phyloP scores from a whole-genome alignment of 2,113 vertebrate species.

The Toxotes chatareus region DNA sequence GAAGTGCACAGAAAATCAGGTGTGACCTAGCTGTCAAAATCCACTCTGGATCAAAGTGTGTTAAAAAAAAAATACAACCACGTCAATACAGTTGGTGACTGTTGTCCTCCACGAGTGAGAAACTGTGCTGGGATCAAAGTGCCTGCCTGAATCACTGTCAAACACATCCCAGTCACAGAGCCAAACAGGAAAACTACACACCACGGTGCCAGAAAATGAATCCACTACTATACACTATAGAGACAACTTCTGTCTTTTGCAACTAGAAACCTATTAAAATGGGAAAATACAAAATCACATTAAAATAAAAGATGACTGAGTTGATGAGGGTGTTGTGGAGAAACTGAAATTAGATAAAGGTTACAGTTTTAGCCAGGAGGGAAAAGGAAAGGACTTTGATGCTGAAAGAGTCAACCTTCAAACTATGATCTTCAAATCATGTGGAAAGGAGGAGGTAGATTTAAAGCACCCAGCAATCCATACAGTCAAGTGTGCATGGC shows the following conservation, averaged over 20 bases:
- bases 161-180: slow-evolving; percentile 50
- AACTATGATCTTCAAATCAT: slow-evolving; percentile 15
- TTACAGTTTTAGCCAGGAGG: slow-evolving; percentile 6
- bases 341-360: background rate
- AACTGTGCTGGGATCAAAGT: slow-evolving; percentile 43
- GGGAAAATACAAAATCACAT: slow-evolving; percentile 26
- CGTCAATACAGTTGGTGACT: slow-evolving; percentile 56
- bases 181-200: slow-evolving; percentile 37
- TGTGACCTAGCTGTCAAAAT: slow-evolving; percentile 67
- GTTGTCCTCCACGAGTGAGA: slow-evolving; percentile 40
- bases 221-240: slow-evolving; percentile 10
- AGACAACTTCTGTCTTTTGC: slow-evolving; percentile 4
- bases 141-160: slow-evolving; percentile 51
- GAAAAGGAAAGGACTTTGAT: slow-evolving; percentile 15
- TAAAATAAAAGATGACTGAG: slow-evolving; percentile 7
- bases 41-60: slow-evolving; percentile 56
- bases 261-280: slow-evolving; percentile 2
- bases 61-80: slow-evolving; percentile 41
- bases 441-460: background rate
- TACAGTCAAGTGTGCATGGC: slow-evolving; percentile 10
- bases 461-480: background rate
- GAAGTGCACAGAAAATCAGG: slow-evolving; percentile 55
- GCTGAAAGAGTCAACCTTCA: background rate
- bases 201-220: slow-evolving; percentile 26
- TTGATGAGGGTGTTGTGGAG: background rate